Evolutionary conservation across 64 coral and sea anemone species (phyloP).

Genomic region (Montipora capricornis): DNA sequence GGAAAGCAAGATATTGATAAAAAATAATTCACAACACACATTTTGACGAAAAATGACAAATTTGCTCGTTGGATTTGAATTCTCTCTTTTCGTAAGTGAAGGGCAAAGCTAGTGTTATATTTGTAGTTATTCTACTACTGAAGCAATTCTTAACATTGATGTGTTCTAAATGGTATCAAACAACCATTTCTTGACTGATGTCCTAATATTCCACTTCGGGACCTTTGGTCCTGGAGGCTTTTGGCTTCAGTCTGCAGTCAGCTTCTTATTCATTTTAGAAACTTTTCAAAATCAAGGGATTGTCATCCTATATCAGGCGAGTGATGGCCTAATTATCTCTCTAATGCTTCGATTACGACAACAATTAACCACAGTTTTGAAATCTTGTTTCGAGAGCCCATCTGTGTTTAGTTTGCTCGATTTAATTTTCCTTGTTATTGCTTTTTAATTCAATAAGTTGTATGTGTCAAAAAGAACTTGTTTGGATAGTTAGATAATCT

Average conservation of each 20-base stretch:
- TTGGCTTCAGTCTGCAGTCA: not conserved
- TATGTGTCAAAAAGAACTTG: slow-evolving; percentile 36
- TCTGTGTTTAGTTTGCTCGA: slow-evolving; percentile 51
- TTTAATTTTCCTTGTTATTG: slow-evolving; percentile 47
- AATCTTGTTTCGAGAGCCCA: slow-evolving; percentile 54
- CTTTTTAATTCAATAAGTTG: slow-evolving; percentile 46
- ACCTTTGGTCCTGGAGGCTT: not conserved
- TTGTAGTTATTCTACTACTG: not conserved
- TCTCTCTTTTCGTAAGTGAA: not conserved
- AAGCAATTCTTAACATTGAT: not conserved
- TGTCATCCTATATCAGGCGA: slow-evolving; percentile 5
- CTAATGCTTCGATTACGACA: slow-evolving; percentile 44
- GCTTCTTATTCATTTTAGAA: slow-evolving; percentile 10
- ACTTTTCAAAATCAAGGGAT: slow-evolving; percentile 32
- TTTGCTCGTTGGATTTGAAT: not conserved
- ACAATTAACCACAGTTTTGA: slow-evolving; percentile 51
- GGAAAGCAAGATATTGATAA: not conserved
- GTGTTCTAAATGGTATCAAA: no score
- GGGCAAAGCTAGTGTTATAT: not conserved
- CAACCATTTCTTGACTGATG: no score
- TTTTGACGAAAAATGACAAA: not conserved
- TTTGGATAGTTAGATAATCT: slow-evolving; percentile 5
- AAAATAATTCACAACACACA: not conserved
- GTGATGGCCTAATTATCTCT: slow-evolving; percentile 22
- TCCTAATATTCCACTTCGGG: not conserved